Base-by-base conservation (phyloP, 2,888 invertebrate species). In the Epistrophella euchroma region DNA sequence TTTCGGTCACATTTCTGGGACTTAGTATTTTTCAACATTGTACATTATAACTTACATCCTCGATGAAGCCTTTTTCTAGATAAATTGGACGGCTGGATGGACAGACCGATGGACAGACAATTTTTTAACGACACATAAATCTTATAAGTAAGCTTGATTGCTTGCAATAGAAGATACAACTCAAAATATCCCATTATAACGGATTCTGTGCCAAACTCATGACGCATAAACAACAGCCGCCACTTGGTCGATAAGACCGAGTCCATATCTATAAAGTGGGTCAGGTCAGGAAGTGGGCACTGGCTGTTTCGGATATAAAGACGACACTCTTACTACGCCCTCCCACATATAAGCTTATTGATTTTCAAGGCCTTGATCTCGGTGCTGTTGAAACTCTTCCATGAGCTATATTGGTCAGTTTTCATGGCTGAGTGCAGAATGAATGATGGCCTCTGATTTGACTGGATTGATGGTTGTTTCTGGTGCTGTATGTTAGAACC, bases 61-160 rank as follows among this genome's bases (percentile, higher is more conserved):
- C 2, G 25, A 11, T 62, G 32, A 40, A 52, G 40, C 43, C 25
- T 28, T 28, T 25, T 35, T 52, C 7, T 1, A n/a, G 10, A 52
- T 2, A 15, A 52, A 15, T 4, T 52, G 9, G 22, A 22, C 13
- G 32, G 9, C 22, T 25, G 6, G 19, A 35, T 11, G 17, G 43
- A 60, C 22, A 68, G 28, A 32, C n/a, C 15, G 11, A 60, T 52
- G 28, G 52, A 52, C 15, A n/a, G 40, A 45, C 22, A 40, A 17
- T 64, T 64, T 82, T 82, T 81, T 82, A 58, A 76, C 58, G 58
- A 58, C 35, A 60, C 56, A 82, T 76, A 76, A 82, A 76, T 82
- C 43, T 50, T 11, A 17, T 17, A 43, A 28, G 11, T 64, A 71
- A 71, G 50, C 64, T 43, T 13, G 13, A 58, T 71, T 70, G 64